These are phyloP conservation scores for Lasioglossum albipes DNA, from an alignment of 1,140 invertebrate species.

Conservation along the genomic window DNA sequence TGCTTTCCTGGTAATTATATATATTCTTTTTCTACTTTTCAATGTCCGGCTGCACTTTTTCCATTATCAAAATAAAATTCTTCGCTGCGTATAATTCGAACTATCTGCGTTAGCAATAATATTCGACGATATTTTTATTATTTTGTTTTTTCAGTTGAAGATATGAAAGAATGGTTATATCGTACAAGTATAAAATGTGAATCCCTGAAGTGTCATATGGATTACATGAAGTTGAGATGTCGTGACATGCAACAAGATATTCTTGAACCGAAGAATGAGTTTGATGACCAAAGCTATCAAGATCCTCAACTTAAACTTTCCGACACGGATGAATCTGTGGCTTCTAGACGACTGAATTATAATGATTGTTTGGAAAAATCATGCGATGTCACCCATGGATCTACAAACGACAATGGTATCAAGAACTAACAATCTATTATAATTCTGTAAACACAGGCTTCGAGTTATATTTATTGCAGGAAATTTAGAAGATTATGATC, in stretches of 20 bases:
- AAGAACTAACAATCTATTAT: background rate
- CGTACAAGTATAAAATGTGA: conserved; percentile 73
- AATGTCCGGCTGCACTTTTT: background rate
- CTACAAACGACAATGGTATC: conserved; percentile 1
- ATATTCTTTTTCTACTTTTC: background rate
- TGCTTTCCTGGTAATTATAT: conserved; percentile 21
- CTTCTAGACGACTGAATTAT: background rate
- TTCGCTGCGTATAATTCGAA: background rate
- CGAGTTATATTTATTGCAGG: background rate
- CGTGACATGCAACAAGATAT: conserved; percentile 38
- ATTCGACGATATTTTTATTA: background rate
- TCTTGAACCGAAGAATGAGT: conserved; percentile 6
- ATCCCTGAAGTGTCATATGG: conserved; percentile 72
- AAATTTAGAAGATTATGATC: background rate
- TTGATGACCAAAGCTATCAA: background rate
- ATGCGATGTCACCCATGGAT: background rate
- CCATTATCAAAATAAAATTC: background rate
- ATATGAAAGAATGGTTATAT: conserved; percentile 72
- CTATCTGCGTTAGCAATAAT: background rate
- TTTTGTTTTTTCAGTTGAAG: conserved; percentile 57
- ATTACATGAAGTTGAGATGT: conserved; percentile 75
- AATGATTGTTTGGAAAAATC: conserved; percentile 28
- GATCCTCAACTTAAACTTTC: background rate
- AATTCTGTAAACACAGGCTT: background rate
- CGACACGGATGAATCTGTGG: conserved; percentile 1